Evolutionary conservation across 1,140 invertebrate species (phyloP).

Genomic region (Polypedilum vanderplanki): DNA sequence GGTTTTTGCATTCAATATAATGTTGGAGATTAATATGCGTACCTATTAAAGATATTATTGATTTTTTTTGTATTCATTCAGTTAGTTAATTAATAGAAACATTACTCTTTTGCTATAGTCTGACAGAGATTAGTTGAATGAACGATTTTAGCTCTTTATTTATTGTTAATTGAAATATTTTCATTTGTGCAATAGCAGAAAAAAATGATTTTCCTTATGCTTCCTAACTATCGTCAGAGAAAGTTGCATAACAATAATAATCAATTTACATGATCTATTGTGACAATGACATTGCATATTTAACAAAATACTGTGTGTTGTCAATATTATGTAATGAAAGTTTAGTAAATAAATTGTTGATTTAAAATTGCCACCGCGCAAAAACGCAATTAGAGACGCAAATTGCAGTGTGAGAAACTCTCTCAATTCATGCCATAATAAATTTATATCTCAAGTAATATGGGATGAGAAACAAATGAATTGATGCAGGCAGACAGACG

Average conservation of each 20-base stretch:
- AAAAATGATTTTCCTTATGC: neutral
- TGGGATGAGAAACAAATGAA: no score
- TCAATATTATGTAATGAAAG: no score
- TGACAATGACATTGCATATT: conserved; percentile 8
- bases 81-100: neutral
- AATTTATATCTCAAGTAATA: no score
- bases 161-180: neutral
- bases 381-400: no score
- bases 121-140: no score
- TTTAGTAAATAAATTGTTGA: no score
- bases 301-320: neutral
- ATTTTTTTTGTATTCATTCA: neutral
- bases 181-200: neutral
- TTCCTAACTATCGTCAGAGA: neutral
- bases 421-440: no score
- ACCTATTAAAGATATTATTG: neutral
- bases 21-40: no score
- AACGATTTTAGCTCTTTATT: no score
- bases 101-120: neutral
- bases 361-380: no score
- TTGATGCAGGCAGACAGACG: no score
- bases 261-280: neutral
- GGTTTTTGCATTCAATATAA: neutral
- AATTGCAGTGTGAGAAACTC: no score
- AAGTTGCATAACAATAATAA: conserved; percentile 1